Evolutionary conservation across 2,113 vertebrate species (phyloP), one percentile per base, ranked within the genome.

Genomic region (Proteles cristata): DNA sequence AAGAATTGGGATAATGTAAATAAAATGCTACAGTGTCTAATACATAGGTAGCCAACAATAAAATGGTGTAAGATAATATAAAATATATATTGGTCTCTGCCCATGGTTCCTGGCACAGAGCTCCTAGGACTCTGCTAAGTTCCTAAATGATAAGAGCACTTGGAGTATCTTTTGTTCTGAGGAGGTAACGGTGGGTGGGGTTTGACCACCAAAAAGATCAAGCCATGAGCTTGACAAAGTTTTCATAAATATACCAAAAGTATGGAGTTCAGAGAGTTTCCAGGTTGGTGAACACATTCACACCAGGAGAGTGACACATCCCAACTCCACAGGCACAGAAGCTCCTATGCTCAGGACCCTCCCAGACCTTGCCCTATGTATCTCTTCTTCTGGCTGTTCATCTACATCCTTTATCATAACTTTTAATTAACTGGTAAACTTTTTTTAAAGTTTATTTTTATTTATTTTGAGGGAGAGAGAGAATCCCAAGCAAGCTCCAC

Each of bases 1-100:
- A 19, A 96, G 16, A 88, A 68, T 5, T 80, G 39, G 61, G 68
- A 53, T 79, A 88, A 96, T 77, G 58, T 58, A 91, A 93, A 85
- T 68, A 68, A 83, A 95, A n/a, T 74, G 74, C 15, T 95, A 91
- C 61, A 80, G 31, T 65, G 31, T 58, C 25, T 93, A 55, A 73
- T 58, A 76, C 14, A 68, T 61, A 96, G 69, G 45, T 31, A 63
- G 5, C 77, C n/a, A 81, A 65, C 48, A 93, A 73, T 7, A 95
- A 68, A 91, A 82, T 63, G 39, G 39, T 74, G 16, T 76, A 50
- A 84, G 45, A 58, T 76, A 39, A 55, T 5, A 84, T 35, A 66
- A 89, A 33, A 84, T n/a, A 95, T 58, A 48, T n/a, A 71, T 26
- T 58, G 93, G 35, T 84, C 58, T 83, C 55, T 86, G 8, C 26